These are phyloP conservation scores for Marisa cornuarietis DNA, from an alignment of 1,140 invertebrate genomes.

Conservation along the genomic window DNA sequence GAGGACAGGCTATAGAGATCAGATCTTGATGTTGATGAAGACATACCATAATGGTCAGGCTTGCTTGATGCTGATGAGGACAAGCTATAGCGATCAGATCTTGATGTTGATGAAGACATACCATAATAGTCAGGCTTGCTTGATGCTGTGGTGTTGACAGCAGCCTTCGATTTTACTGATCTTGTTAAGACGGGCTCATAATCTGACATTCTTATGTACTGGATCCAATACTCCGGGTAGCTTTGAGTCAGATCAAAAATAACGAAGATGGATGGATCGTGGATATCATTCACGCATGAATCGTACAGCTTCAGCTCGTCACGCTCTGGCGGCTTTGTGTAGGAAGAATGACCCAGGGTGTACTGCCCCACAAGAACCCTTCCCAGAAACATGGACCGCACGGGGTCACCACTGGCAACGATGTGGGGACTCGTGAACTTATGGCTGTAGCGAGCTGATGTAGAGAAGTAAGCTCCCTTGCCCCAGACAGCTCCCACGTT, in stretches of 20 bases:
- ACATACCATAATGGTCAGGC: too few species aligned
- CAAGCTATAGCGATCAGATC: too few species aligned
- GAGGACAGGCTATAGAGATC: too few species aligned
- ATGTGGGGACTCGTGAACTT: constrained; percentile 30
- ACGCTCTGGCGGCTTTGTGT: constrained; percentile 44
- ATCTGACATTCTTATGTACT: constrained; percentile 28
- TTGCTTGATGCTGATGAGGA: too few species aligned
- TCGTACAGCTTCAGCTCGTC: constrained; percentile 47
- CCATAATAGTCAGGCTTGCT: too few species aligned
- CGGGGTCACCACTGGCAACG: neutral
- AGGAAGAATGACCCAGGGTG: constrained; percentile 35
- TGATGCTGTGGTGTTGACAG: too few species aligned
- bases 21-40: too few species aligned
- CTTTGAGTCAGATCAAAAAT: constrained; percentile 52
- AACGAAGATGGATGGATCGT: constrained; percentile 51
- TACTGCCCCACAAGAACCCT: constrained; percentile 52
- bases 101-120: too few species aligned
- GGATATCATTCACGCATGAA: constrained; percentile 51
- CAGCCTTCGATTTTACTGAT: too few species aligned
- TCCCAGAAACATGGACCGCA: constrained; percentile 48
- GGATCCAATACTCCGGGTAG: constrained; percentile 58
- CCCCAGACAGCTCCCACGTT: constrained; percentile 51
- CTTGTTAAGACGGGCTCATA: too few species aligned
- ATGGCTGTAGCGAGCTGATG: constrained; percentile 45
- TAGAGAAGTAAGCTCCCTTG: constrained; percentile 56